phyloP scores from a whole-genome alignment of 2,797 vertebrate genomes.

The Falco columbarius region DNA sequence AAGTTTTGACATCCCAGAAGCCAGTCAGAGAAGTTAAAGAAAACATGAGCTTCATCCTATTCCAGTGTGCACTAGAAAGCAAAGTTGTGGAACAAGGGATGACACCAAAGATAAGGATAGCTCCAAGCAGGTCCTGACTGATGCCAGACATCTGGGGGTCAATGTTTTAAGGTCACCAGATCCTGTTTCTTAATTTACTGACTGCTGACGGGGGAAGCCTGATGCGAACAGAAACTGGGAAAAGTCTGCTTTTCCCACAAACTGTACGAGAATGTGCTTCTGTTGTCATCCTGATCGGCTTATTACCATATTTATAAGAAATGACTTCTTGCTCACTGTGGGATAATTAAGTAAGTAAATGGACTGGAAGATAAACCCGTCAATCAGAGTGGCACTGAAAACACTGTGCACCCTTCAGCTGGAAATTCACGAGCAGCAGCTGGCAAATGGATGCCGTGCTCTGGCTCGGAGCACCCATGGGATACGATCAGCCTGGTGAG shows the following conservation, averaged over 20 bases:
- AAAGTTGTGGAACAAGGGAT: background rate
- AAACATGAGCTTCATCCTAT: background rate
- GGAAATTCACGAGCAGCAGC: background rate
- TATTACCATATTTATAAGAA: conserved; percentile 63
- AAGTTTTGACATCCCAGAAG: background rate
- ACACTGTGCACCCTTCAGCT: background rate
- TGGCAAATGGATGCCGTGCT: background rate
- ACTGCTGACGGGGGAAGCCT: background rate
- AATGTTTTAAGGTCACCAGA: background rate
- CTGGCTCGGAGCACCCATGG: rapidly evolving
- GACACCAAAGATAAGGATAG: background rate
- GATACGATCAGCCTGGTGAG: rapidly evolving
- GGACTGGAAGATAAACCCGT: conserved; percentile 47
- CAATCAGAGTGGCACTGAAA: conserved; percentile 25
- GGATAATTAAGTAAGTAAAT: conserved; percentile 62
- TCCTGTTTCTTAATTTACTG: background rate
- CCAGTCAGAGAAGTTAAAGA: background rate
- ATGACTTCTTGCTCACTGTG: conserved; percentile 1
- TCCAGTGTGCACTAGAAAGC: rapidly evolving
- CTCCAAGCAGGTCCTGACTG: background rate
- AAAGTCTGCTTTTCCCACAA: background rate
- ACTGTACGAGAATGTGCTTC: background rate
- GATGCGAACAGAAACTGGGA: background rate
- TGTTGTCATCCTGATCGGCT: background rate
- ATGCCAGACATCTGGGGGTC: background rate